Conservation (phyloP, 2,888 invertebrate species). For the Drosophila birchii region DNA sequence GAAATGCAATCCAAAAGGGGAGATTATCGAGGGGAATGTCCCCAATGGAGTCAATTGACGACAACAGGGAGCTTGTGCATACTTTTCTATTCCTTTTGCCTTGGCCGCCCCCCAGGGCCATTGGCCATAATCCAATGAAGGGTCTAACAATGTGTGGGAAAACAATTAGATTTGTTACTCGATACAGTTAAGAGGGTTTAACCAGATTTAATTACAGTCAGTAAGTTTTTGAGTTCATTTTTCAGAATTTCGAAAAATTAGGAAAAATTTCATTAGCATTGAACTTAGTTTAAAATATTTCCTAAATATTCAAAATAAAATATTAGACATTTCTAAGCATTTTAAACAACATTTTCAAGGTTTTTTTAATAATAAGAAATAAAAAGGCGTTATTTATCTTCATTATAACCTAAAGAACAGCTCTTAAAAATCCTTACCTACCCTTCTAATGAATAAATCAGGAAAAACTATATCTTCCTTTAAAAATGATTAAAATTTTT, state of each 20-base stretch:
- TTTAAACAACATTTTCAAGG: no score
- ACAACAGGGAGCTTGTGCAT: conserved; percentile 2
- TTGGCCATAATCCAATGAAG: conserved; percentile 1
- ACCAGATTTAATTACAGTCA: neutral
- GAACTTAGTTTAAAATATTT: no score
- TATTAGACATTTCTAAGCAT: no score
- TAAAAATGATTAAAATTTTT: conserved; percentile 1
- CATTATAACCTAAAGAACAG: no score
- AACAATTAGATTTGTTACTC: conserved; percentile 6
- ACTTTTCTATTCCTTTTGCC: conserved; percentile 7
- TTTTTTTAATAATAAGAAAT: no score
- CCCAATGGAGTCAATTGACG: conserved; percentile 13
- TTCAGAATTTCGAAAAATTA: neutral
- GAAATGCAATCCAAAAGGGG: conserved; percentile 34
- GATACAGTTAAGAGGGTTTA: neutral
- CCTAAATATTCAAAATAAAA: no score
- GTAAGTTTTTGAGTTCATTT: fast-evolving
- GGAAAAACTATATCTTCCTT: neutral
- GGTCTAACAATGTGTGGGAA: conserved; percentile 3
- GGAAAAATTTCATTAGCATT: neutral
- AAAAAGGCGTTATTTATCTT: no score
- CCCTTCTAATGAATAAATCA: neutral
- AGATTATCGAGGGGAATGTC: conserved; percentile 5
- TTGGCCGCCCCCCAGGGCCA: neutral
- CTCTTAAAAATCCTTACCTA: no score